Evolutionary conservation across 1,140 invertebrate genomes (phyloP), one percentile per base, ranked within the genome.

Genomic region (Pogonus chalceus): DNA sequence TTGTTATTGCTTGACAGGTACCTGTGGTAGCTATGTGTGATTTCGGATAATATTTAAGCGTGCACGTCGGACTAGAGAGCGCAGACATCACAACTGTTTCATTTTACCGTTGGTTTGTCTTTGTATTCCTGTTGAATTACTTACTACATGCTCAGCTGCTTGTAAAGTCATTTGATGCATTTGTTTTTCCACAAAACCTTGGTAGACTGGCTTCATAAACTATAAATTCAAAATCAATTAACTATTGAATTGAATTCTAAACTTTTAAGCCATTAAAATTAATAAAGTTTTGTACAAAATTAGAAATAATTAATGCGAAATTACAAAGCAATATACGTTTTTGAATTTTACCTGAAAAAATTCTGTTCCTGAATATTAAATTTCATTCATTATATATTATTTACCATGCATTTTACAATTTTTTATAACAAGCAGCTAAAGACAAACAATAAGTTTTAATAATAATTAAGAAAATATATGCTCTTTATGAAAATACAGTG

Each of bases 161-260:
- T 82, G 80, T 56, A 76, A 79, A 52, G 85, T 83, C 60, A 85
- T 87, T 66, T 84, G 84, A 62, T 87, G 79, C 61, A 89, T 80
- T 62, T 85, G 82, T 70, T 83, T 85, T 69, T 88, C 83, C 63
- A 88, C 76, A 61, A 84, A 83, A 52, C 78, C 73, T 66, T 88
- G 82, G 67, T 89, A 89, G 50, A 84, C 67, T 49, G 87, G 86
- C 65, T 88, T 87, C 82, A 90, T 82, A 52, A 86, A 72, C 87
- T 90, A 71, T 47, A 78, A 74, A 64, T 65, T 57, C 52, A 60
- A 62, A 56, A 51, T 56, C 26, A 48, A 18, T 31, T 12, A 20
- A 49, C 26, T 43, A 48, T 46, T 20, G 12, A 3, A 50, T 23
- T 24, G 1, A 58, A 18, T 35, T 22, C 16, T 50, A 48, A 21